Base-by-base conservation (phyloP, 2,888 invertebrate genomes). In the Acleris literana region DNA sequence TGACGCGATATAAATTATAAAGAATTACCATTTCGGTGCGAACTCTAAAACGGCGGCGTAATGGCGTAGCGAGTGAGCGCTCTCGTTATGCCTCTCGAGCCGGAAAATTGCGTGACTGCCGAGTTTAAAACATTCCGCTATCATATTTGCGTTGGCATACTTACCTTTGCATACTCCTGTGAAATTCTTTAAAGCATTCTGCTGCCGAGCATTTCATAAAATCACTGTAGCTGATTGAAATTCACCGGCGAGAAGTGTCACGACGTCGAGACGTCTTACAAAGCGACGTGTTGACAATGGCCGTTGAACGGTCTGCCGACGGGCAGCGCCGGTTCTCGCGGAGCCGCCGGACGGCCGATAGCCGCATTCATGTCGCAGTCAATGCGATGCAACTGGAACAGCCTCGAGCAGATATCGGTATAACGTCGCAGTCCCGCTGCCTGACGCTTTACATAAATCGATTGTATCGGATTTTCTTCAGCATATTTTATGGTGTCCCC, bases 1-100 rank as follows among this genome's bases (percentile, higher is more conserved):
- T 77, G 74, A 79, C 81, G 79, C 76, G 74, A 77, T 77, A 82
- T 83, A 81, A 84, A 81, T 82, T 76, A 82, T 78, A 78, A 74
- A 71, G 71, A 76, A 75, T 72, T 65, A 70, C 67, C 70, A 71
- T 49, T 70, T 64, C 39, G 59, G 68, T 69, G 70, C 69, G 69
- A 68, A 74, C 64, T 54, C 63, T 73, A 72, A 63, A 75, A 63
- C 70, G 71, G 73, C 73, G 74, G 68, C 74, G 76, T 80, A 76
- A 80, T 78, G 62, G 61, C 57, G 52, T 46, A 57, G 65, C 65
- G 56, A 61, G 48, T 79, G 81, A 79, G 76, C 74, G 72, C 72
- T 70, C 75, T 73, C 75, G 70, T 72, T 72, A 75, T 76, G 78
- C 71, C 72, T 67, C 68, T 73, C 70, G 70, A 75, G 74, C 75